Conservation (phyloP, 2,888 invertebrate genomes). For the Volucella bombylans region DNA sequence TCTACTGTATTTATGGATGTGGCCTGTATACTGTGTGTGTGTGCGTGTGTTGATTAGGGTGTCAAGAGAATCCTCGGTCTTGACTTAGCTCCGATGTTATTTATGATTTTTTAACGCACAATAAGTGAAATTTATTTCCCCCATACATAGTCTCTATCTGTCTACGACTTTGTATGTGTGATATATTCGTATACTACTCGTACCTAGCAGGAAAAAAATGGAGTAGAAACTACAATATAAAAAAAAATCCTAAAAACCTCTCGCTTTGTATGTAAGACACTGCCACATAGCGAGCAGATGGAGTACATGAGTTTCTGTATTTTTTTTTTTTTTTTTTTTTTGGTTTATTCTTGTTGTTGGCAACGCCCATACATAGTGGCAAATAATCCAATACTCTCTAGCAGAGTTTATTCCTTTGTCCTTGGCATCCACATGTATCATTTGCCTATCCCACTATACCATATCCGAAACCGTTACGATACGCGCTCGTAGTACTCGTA, state of each 20-base stretch:
- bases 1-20: not conserved
- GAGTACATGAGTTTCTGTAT: conserved; percentile 4
- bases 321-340: no score
- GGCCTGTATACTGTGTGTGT: conserved; percentile 18
- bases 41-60: conserved; percentile 55
- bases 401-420: conserved; percentile 42
- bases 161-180: no score
- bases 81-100: conserved; percentile 27
- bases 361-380: conserved; percentile 34
- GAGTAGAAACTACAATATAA: conserved; percentile 27
- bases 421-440: conserved; percentile 49
- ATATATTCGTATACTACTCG: no score
- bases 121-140: conserved; percentile 65
- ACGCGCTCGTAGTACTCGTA: not conserved
- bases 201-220: conserved; percentile 41
- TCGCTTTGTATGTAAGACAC: not conserved
- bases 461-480: no score
- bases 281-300: conserved; percentile 12
- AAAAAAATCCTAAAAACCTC: not conserved
- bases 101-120: conserved; percentile 62
- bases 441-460: conserved; percentile 14
- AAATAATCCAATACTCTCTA: conserved; percentile 34
- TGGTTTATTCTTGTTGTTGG: conserved; percentile 10
- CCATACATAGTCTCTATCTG: conserved; percentile 16
- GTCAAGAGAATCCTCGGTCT: conserved; percentile 31